phyloP scores from a whole-genome alignment of 1,140 invertebrate species.

The Mizuhopecten yessoensis region DNA sequence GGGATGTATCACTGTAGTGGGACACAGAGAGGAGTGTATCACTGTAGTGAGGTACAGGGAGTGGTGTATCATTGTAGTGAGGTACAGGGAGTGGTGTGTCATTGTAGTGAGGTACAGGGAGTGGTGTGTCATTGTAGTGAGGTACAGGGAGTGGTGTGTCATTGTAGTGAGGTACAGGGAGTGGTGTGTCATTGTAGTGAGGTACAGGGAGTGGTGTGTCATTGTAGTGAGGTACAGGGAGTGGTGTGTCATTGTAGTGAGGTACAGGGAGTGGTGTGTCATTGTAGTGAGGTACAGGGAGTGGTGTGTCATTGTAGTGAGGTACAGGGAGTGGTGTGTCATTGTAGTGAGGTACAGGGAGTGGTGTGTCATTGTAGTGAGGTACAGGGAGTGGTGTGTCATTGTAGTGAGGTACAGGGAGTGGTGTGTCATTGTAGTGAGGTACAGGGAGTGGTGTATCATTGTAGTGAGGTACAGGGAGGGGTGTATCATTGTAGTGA shows the following conservation, averaged over 20 bases:
- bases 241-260: neutral
- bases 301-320: neutral
- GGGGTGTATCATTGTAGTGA: neutral
- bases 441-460: neutral
- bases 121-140: neutral
- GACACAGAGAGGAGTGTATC: neutral
- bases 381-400: neutral
- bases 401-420: neutral
- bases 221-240: neutral
- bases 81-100: neutral
- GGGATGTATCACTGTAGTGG: neutral
- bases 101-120: neutral
- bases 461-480: slow-evolving; percentile 10
- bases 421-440: neutral
- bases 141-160: neutral
- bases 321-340: neutral
- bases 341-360: slow-evolving; percentile 20
- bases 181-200: neutral
- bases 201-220: neutral
- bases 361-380: neutral
- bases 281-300: neutral
- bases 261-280: neutral
- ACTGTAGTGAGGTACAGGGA: slow-evolving; percentile 15
- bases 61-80: neutral
- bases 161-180: neutral